phyloP scores from a whole-genome alignment of 2,797 vertebrate species.

The Chanos chanos region DNA sequence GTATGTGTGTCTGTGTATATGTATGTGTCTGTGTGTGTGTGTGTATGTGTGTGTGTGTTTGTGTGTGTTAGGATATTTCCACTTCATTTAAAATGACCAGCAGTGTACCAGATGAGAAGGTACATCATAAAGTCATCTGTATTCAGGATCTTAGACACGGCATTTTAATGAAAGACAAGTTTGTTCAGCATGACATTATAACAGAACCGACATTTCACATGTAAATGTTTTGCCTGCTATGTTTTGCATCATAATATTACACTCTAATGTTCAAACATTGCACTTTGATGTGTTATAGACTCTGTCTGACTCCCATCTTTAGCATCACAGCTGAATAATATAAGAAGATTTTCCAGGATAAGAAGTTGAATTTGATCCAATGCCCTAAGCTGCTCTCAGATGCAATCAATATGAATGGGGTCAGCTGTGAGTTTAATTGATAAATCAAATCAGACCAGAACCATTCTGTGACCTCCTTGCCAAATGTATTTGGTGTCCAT shows the following conservation, averaged over 20 bases:
- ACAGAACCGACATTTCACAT: slow-evolving; percentile 69
- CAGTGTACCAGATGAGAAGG: slow-evolving; percentile 23
- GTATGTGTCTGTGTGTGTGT: no score
- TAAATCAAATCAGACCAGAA: slow-evolving; percentile 42
- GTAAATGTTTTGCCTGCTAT: slow-evolving; percentile 63
- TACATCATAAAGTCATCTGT: slow-evolving; percentile 47
- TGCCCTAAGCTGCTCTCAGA: slow-evolving; percentile 14
- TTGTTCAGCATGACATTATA: slow-evolving; percentile 67
- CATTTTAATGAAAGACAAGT: slow-evolving; percentile 67
- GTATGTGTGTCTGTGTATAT: no score
- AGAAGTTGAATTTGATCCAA: slow-evolving; percentile 10
- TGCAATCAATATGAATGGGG: slow-evolving; percentile 29
- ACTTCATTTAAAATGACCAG: background rate
- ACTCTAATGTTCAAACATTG: slow-evolving; percentile 39
- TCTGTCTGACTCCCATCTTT: no score
- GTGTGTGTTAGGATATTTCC: background rate
- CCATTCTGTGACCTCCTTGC: slow-evolving; percentile 25
- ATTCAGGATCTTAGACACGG: slow-evolving; percentile 59
- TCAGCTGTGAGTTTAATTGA: slow-evolving; percentile 47
- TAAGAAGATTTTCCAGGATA: background rate
- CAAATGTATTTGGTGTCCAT: slow-evolving; percentile 55
- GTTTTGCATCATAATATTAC: slow-evolving; percentile 66
- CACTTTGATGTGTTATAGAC: slow-evolving; percentile 39
- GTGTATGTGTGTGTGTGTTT: no score
- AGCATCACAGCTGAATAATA: no score